Percentiles rank a stretch among this genome's conserved stretches.
phyloP scores from a whole-genome alignment of 2,797 vertebrate genomes.

The Dermochelys coriacea region DNA sequence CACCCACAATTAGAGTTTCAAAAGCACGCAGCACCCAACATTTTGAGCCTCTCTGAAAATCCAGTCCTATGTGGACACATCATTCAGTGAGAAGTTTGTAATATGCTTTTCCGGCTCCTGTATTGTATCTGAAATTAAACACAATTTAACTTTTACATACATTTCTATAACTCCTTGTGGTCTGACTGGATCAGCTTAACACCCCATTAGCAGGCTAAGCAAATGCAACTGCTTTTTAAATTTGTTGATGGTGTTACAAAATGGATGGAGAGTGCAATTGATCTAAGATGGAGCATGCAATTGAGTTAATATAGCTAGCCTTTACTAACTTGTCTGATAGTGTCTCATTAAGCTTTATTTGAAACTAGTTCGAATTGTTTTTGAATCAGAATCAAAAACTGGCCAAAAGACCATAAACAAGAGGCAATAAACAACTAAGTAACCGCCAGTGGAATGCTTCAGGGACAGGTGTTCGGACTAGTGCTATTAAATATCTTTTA shows the following conservation, averaged over 20 bases:
- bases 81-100: not conserved
- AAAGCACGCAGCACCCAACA: not conserved
- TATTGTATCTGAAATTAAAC: conserved; percentile 17
- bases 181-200: not conserved
- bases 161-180: not conserved
- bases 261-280: conserved; percentile 23
- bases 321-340: not conserved
- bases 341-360: not conserved
- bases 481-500: not conserved
- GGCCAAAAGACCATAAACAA: conserved; percentile 18
- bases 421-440: conserved; percentile 6
- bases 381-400: conserved; percentile 16
- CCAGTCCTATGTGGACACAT: not conserved
- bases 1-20: not conserved
- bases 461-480: not conserved
- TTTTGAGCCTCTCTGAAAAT: conserved; percentile 11
- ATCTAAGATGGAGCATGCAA: not conserved
- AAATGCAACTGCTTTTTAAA: not conserved
- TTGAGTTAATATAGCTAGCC: not conserved
- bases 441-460: conserved; percentile 8
- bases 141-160: not conserved
- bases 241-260: not conserved
- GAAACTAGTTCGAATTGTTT: conserved; percentile 15
- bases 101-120: not conserved
- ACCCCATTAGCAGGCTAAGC: conserved; percentile 9